These are phyloP conservation scores for Sinohyriopsis cumingii DNA, from an alignment of 2,888 invertebrate species.

Conservation along the genomic window DNA sequence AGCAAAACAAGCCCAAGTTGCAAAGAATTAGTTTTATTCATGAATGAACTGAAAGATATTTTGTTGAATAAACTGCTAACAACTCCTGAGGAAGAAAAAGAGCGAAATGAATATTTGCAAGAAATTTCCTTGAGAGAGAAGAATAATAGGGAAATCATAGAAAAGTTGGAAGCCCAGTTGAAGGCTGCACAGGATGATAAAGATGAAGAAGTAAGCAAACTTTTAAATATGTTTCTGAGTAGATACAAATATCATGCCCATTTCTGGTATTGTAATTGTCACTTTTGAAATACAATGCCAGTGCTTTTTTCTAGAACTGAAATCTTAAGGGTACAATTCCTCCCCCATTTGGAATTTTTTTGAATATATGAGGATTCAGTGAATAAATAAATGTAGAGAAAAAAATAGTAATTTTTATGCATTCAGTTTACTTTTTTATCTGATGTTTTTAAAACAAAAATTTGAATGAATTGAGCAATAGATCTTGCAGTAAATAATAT, in stretches of 20 bases:
- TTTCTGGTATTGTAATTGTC: not conserved
- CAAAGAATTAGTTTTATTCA: conserved; percentile 42
- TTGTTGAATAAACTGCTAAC: conserved; percentile 68
- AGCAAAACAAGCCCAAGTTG: conserved; percentile 29
- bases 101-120: conserved; percentile 65
- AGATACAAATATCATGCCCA: not conserved
- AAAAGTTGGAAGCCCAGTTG: conserved; percentile 68
- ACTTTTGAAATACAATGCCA: not conserved
- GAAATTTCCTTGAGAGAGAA: conserved; percentile 67
- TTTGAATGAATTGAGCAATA: too few species aligned
- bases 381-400: too few species aligned
- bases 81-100: conserved; percentile 69
- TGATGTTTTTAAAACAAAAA: too few species aligned
- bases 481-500: too few species aligned
- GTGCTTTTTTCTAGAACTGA: too few species aligned
- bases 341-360: too few species aligned
- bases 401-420: too few species aligned
- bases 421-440: too few species aligned
- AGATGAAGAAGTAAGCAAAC: conserved; percentile 65
- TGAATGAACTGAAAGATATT: conserved; percentile 67
- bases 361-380: too few species aligned
- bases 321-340: too few species aligned
- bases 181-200: conserved; percentile 66
- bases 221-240: too few species aligned
- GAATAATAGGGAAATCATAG: conserved; percentile 67